These are phyloP conservation scores for Lumbricus terrestris DNA, from an alignment of 2,888 invertebrate species.

Conservation along the genomic window DNA sequence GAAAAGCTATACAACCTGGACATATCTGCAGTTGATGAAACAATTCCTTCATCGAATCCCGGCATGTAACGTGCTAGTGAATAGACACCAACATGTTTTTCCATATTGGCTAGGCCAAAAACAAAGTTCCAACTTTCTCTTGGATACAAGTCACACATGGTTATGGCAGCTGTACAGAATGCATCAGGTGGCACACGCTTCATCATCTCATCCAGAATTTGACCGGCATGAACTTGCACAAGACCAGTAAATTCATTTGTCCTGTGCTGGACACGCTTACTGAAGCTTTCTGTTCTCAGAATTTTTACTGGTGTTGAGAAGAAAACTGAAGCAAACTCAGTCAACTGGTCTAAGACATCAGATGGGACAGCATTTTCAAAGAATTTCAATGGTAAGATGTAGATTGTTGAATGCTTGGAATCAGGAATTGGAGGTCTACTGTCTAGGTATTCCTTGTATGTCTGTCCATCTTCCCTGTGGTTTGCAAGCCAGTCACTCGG, in stretches of 20 bases:
- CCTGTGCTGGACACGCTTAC: not conserved
- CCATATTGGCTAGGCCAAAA: not conserved
- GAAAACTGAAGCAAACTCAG: not conserved
- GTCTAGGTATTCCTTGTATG: not conserved
- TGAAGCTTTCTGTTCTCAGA: not conserved
- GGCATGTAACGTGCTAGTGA: slow-evolving; percentile 13
- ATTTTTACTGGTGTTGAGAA: not conserved
- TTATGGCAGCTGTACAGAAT: not conserved
- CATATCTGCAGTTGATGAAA: not conserved
- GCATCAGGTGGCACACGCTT: not conserved
- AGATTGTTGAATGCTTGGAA: not conserved
- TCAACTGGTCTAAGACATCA: not conserved
- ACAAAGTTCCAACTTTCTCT: slow-evolving; percentile 13
- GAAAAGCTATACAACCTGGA: not conserved
- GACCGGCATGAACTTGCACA: not conserved
- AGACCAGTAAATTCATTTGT: not conserved
- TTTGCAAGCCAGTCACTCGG: slow-evolving; percentile 8
- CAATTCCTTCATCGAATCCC: not conserved
- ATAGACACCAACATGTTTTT: not conserved
- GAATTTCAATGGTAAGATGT: not conserved
- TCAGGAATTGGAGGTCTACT: not conserved
- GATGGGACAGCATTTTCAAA: slow-evolving; percentile 7
- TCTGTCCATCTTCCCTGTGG: slow-evolving; percentile 13
- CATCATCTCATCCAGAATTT: not conserved
- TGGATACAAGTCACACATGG: slow-evolving; percentile 12